Conservation (phyloP, 2,888 invertebrate species). For the Hymenopus coronatus region DNA sequence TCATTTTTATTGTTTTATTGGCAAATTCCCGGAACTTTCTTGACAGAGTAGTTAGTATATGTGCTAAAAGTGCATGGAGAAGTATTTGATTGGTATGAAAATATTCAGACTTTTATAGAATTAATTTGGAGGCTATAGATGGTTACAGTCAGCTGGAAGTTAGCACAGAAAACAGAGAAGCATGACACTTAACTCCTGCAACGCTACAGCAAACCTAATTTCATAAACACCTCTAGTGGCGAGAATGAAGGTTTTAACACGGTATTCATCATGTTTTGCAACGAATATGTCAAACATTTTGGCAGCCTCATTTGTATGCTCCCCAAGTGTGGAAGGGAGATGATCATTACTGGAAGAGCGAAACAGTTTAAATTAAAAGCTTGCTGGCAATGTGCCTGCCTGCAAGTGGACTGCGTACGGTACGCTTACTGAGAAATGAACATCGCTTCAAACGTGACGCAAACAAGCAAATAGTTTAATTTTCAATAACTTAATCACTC, state of each 20-base stretch:
- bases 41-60: too few relatives aligned
- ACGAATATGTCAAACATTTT: conserved; percentile 8
- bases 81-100: too few relatives aligned
- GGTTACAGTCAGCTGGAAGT: neutral
- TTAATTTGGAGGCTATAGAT: too few relatives aligned
- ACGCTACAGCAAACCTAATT: neutral
- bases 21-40: too few relatives aligned
- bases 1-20: too few relatives aligned
- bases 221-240: neutral
- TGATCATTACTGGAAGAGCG: neutral
- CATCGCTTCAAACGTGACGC: neutral
- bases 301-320: conserved; percentile 10
- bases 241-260: neutral
- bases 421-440: neutral
- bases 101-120: too few relatives aligned
- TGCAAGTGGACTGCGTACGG: too few relatives aligned
- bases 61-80: too few relatives aligned
- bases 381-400: neutral
- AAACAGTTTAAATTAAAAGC: neutral
- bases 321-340: neutral
- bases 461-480: neutral
- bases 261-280: conserved; percentile 4
- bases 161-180: neutral
- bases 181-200: too few relatives aligned
- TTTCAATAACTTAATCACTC: neutral